These are phyloP conservation scores for Cyprinella venusta DNA, from an alignment of 2,797 vertebrate genomes.

Conservation along the genomic window DNA sequence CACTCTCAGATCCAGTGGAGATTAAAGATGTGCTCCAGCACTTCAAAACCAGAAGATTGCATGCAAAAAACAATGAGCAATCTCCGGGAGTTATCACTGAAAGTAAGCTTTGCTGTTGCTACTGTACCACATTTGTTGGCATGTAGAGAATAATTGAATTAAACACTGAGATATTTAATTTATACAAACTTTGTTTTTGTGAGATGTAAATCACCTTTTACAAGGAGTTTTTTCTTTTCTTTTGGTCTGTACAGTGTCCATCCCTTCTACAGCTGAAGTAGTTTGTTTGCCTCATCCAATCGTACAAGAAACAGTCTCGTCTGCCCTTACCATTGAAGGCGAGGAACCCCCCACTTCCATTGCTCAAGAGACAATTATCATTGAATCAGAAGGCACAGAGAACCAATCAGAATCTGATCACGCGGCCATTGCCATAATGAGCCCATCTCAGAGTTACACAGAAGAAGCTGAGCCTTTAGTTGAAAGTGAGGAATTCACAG, in stretches of 20 bases:
- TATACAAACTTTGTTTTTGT: neutral
- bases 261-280: constrained; percentile 35
- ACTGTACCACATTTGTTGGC: neutral
- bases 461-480: constrained; percentile 30
- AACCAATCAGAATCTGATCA: constrained; percentile 52
- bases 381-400: constrained; percentile 34
- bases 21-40: constrained; percentile 71
- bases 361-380: constrained; percentile 55
- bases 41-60: constrained; percentile 65
- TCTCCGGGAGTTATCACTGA: constrained; percentile 11
- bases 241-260: constrained; percentile 32
- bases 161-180: neutral
- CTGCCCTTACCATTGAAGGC: constrained; percentile 9
- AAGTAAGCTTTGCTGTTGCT: constrained; percentile 25
- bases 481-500: constrained; percentile 22
- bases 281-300: constrained; percentile 41
- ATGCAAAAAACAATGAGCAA: constrained; percentile 68
- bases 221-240: neutral
- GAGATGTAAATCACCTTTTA: neutral
- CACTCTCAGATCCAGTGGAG: constrained; percentile 68
- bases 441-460: constrained; percentile 42
- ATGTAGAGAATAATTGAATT: neutral
- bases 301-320: constrained; percentile 32
- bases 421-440: constrained; percentile 52
- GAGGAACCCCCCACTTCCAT: constrained; percentile 50